Evolutionary conservation across 2,113 vertebrate genomes (phyloP), one percentile per base, ranked within the genome.

Genomic region (Carlito syrichta): DNA sequence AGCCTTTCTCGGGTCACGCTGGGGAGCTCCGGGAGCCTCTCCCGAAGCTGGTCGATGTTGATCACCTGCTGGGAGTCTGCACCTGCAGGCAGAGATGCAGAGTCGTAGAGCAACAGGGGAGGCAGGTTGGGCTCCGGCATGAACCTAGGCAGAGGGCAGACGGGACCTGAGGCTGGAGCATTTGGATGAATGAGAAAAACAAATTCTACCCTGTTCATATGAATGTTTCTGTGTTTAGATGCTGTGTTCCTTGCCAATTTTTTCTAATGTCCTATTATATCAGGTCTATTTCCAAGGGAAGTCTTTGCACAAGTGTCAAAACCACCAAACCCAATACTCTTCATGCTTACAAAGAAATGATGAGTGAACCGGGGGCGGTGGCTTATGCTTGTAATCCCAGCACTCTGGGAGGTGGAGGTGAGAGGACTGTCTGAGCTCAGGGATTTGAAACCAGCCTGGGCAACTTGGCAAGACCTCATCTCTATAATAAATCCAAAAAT

Each of bases 91-190:
- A 99, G 98, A 60, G 98, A 98, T 23, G 98, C 95, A 11, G 98
- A 68, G 86, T 99, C 99, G 0, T 99, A 99, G 69, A 99, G 99
- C 76, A 99, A 98, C 98, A 99, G 97, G 56, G 99, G 99, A n/a
- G 99, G 99, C 97, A 99, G 99, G 98, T 99, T 99, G 96, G 99
- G 99, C 97, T 99, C 99, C 0, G 99, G 99, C 99, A 99, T 99
- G 74, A 99, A 99, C 98, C 99, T 99, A 89, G 89, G 58, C 27
- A 92, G 94, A 71, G n/a, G 89, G 95, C 23, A 94, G 52, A 81
- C 10, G 13, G 66, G 10, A 40, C 43, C 40, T 86, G 66, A 95
- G 22, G 43, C 9, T 8, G n/a, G 35, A 52, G 11, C 6, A 40
- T 19, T 11, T 30, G 12, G 45, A 20, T 54, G 71, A 12, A 17